Evolutionary conservation across 2,888 invertebrate species (phyloP).

Genomic region (Oxyteleia sp.): DNA sequence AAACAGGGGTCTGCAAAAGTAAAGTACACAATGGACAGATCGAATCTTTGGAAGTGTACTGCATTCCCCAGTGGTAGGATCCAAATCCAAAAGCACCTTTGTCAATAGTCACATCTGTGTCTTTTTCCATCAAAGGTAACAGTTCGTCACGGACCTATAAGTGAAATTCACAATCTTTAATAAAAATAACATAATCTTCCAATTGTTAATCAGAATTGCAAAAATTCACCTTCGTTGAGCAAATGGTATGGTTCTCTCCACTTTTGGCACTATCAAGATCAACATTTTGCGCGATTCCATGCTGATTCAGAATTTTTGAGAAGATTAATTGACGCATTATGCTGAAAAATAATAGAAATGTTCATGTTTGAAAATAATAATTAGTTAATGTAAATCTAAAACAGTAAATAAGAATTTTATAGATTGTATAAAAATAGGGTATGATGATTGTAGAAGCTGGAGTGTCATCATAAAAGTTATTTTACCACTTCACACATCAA

Average conservation of each 20-base stretch:
- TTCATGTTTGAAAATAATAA: too few species aligned
- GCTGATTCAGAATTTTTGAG: slow-evolving; percentile 82
- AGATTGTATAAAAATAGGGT: too few species aligned
- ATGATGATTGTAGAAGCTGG: too few species aligned
- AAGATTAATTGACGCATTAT: slow-evolving; percentile 84
- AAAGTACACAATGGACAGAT: slow-evolving; percentile 89
- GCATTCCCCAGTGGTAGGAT: slow-evolving; percentile 89
- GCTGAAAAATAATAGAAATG: too few species aligned
- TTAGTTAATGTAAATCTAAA: too few species aligned
- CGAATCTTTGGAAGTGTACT: slow-evolving; percentile 81
- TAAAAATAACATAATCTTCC: too few species aligned
- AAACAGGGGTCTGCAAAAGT: slow-evolving; percentile 89
- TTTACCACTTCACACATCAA: too few species aligned
- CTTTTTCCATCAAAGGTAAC: slow-evolving; percentile 80
- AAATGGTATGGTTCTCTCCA: slow-evolving; percentile 81
- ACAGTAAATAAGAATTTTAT: too few species aligned
- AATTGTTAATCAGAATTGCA: too few species aligned
- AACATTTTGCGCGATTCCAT: slow-evolving; percentile 81
- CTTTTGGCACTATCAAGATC: slow-evolving; percentile 78
- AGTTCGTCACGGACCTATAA: slow-evolving; percentile 81
- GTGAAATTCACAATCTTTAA: too few species aligned
- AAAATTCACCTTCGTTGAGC: slow-evolving; percentile 82
- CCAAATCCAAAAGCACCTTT: slow-evolving; percentile 81
- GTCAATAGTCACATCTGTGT: slow-evolving; percentile 78
- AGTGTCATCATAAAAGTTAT: too few species aligned